Conservation (phyloP, 2,888 invertebrate species). For the Acanthopleura granulata region DNA sequence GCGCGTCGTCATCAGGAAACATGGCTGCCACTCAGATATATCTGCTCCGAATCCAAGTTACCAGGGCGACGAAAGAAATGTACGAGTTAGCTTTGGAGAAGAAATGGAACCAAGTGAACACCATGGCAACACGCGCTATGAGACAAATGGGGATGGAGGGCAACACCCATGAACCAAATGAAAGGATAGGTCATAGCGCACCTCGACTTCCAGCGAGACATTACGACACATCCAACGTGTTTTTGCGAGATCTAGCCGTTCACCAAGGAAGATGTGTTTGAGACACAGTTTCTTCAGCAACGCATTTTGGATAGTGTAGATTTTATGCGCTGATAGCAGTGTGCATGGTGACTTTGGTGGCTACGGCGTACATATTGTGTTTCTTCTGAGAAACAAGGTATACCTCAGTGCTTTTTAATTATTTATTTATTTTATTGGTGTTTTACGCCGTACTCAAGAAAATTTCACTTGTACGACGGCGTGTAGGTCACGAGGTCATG, state of each 20-base stretch:
- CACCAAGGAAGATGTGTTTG: background rate
- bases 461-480: too few species aligned
- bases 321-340: too few species aligned
- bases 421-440: too few species aligned
- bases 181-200: background rate
- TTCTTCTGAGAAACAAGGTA: too few species aligned
- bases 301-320: too few species aligned
- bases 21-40: background rate
- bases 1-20: background rate
- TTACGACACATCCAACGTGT: background rate
- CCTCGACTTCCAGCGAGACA: background rate
- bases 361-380: too few species aligned
- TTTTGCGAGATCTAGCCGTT: background rate
- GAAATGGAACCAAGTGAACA: background rate
- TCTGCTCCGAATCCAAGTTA: background rate
- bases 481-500: too few species aligned
- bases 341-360: too few species aligned
- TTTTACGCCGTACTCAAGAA: too few species aligned
- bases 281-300: background rate
- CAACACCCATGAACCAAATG: background rate
- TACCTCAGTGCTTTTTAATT: too few species aligned
- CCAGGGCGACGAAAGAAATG: background rate
- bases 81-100: background rate
- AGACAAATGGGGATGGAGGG: background rate
- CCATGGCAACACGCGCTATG: background rate